phyloP scores from a whole-genome alignment of 2,797 vertebrate species.

The Brachymystax lenok region DNA sequence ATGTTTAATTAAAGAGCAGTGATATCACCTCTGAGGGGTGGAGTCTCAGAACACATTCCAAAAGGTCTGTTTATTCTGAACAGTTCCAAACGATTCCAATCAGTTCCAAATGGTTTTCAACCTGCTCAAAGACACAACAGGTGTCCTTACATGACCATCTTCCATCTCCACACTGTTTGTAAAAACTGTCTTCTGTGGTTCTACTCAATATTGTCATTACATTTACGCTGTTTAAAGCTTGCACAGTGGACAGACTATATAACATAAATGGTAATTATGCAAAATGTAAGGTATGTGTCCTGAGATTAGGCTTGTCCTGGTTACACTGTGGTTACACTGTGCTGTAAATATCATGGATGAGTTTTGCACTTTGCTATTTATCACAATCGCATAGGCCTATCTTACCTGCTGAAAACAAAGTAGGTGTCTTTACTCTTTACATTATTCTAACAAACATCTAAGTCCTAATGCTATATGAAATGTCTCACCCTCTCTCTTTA shows the following conservation, averaged over 20 bases:
- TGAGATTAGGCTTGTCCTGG: too few species aligned
- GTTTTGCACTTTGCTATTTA: not conserved
- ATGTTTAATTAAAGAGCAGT: conserved; percentile 3
- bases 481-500: not conserved
- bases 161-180: too few species aligned
- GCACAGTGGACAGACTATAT: too few species aligned
- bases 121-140: not conserved
- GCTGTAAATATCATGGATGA: too few species aligned
- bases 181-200: too few species aligned
- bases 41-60: not conserved
- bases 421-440: not conserved
- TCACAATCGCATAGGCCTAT: not conserved
- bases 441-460: not conserved
- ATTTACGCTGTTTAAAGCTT: too few species aligned
- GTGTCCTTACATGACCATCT: not conserved
- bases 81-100: not conserved
- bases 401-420: not conserved
- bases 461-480: not conserved
- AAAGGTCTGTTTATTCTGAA: not conserved
- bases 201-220: too few species aligned
- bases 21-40: not conserved
- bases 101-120: not conserved
- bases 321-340: too few species aligned
- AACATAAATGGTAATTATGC: too few species aligned
- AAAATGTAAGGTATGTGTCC: too few species aligned